Conservation (phyloP, 2,113 vertebrate genomes). For the Elephantulus edwardii region DNA sequence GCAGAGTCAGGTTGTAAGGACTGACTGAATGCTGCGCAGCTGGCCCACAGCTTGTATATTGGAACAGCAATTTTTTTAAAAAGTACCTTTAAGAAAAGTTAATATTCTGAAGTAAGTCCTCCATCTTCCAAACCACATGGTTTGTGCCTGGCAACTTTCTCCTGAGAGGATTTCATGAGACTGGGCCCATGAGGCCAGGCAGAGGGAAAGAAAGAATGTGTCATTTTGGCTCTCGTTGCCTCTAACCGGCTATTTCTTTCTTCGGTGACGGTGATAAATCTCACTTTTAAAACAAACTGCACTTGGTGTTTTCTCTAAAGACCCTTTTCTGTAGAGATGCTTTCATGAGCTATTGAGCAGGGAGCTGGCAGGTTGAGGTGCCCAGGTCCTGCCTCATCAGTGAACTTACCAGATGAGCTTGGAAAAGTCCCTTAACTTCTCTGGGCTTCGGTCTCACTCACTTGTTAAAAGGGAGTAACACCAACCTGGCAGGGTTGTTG, state of each 20-base stretch:
- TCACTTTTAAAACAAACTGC: slow-evolving; percentile 68
- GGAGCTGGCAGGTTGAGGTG: slow-evolving; percentile 67
- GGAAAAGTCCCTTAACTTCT: slow-evolving; percentile 77
- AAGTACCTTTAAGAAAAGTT: slow-evolving; percentile 86
- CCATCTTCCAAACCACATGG: slow-evolving; percentile 30
- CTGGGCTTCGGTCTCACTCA: slow-evolving; percentile 78
- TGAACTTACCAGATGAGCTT: slow-evolving; percentile 68
- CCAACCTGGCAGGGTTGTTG: slow-evolving; percentile 82
- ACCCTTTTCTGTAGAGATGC: slow-evolving; percentile 61
- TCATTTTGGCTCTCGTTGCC: slow-evolving; percentile 33
- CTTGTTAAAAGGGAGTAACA: slow-evolving; percentile 74
- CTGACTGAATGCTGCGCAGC: slow-evolving; percentile 79
- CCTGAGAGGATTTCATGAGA: not conserved
- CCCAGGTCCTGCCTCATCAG: slow-evolving; percentile 60
- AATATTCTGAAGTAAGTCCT: slow-evolving; percentile 74
- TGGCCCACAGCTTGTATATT: slow-evolving; percentile 86
- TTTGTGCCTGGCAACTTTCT: slow-evolving; percentile 53
- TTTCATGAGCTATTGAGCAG: slow-evolving; percentile 63
- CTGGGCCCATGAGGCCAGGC: not conserved
- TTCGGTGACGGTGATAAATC: slow-evolving; percentile 50
- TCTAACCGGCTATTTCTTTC: slow-evolving; percentile 55
- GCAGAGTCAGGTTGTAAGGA: slow-evolving; percentile 72
- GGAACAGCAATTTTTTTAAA: slow-evolving; percentile 90
- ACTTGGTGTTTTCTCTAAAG: slow-evolving; percentile 67
- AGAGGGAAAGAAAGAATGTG: not conserved